Evolutionary conservation across 2,797 vertebrate genomes (phyloP).

Genomic region (Loriculus beryllinus): DNA sequence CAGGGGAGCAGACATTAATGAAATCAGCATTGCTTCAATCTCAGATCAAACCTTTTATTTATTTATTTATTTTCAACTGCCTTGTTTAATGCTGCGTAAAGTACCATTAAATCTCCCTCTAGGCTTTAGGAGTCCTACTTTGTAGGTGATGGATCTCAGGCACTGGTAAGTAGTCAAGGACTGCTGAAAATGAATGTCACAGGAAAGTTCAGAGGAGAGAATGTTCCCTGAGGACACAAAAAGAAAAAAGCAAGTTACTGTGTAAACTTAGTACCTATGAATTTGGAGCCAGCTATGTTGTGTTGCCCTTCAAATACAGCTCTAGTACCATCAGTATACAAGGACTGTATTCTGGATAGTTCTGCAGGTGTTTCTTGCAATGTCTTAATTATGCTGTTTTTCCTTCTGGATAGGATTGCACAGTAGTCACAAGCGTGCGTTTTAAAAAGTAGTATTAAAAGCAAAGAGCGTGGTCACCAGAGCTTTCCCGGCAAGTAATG

Average conservation of each 20-base stretch:
- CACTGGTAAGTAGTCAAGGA: background rate
- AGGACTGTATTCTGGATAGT: background rate
- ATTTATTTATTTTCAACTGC: background rate
- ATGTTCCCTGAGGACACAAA: background rate
- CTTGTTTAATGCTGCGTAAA: constrained; percentile 12
- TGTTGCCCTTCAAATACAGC: background rate
- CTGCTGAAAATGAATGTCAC: background rate
- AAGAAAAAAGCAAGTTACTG: background rate
- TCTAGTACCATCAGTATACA: background rate
- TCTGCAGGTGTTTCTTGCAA: background rate
- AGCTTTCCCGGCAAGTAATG: constrained; percentile 13
- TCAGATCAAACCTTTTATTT: background rate
- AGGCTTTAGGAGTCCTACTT: background rate
- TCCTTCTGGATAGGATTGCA: background rate
- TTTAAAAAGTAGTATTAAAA: background rate
- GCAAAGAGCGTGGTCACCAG: background rate
- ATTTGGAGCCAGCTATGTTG: background rate
- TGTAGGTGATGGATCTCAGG: background rate
- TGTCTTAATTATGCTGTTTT: background rate
- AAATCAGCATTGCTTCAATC: background rate
- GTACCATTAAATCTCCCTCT: background rate
- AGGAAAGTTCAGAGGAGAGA: background rate
- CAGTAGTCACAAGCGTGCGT: background rate
- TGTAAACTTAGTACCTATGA: background rate
- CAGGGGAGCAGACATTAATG: background rate